Evolutionary conservation across 2,888 invertebrate genomes (phyloP), one percentile per base, ranked within the genome.

Genomic region (Agonopterix heracliana): DNA sequence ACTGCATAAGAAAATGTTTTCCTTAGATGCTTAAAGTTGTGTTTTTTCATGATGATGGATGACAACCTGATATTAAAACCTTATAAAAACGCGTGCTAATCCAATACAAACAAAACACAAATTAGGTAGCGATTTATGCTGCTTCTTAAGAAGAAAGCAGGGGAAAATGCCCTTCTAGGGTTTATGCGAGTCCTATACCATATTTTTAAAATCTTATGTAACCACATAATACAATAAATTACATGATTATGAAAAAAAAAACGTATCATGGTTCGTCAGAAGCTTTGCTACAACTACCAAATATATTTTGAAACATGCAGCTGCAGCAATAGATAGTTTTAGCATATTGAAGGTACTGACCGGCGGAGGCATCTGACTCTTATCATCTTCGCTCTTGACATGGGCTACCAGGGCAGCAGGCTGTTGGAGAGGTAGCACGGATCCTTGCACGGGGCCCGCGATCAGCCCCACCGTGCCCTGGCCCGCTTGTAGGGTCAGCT

Each of bases 341-440:
- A 26, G 26, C 5, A 26, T 26, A 26, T 26, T 7, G 7, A 26
- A 26, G 26, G 26, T 38, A n/a, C 10, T 38, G 9, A 38, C 38
- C 38, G 60, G 57, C 8, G 67, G 58, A 48, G 63, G 57, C 53
- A 62, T 54, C 53, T 62, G 67, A 2, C 51, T 13, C 51, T 84
- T 84, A 2, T 81, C 82, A 1, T 83, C 82, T 9, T 83, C 84
- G 4, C 50, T 63, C 60, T 85, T 84, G 54, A 78, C 66, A 47
- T 81, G 82, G 0, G 78, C 51, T 1, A 80, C 60, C 1, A 80
- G 56, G 0, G 79, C 54, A 0, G 69, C 26, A 8, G 58, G 59
- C 34, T 71, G 60, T 54, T 67, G 80, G 45, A 79, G 49, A 1
- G 81, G 78, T 50, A 78, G 36, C 48, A 78, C 73, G 0, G 81